phyloP scores from a whole-genome alignment of 2,888 invertebrate species.

The Thalpophila matura region DNA sequence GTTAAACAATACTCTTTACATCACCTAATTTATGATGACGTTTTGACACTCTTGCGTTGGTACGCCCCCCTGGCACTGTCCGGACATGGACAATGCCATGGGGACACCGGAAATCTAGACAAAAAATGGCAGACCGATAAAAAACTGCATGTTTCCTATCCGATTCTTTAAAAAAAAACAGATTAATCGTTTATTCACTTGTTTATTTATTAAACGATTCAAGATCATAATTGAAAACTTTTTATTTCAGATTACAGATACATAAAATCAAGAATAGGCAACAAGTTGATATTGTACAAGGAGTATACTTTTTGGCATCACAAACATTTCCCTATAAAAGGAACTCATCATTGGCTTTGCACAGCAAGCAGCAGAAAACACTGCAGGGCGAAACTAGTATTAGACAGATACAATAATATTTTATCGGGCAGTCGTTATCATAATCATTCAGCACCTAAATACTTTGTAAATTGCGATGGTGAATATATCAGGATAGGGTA shows the following conservation, averaged over 20 bases:
- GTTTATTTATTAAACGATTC: too few species aligned
- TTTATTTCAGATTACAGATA: conserved; percentile 23
- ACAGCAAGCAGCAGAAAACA: conserved; percentile 21
- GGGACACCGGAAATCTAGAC: too few species aligned
- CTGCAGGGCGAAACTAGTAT: conserved; percentile 21
- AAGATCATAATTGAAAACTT: background rate
- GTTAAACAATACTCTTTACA: too few species aligned
- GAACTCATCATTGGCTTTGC: conserved; percentile 35
- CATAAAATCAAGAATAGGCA: conserved; percentile 31
- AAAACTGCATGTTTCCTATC: too few species aligned
- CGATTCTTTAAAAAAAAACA: too few species aligned
- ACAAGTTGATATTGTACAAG: conserved; percentile 15
- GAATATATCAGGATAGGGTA: conserved; percentile 13
- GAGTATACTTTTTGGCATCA: conserved; percentile 27
- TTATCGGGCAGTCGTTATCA: background rate
- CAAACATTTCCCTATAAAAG: conserved; percentile 19
- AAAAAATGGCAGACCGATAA: too few species aligned
- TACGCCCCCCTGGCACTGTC: too few species aligned
- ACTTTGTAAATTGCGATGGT: conserved; percentile 5
- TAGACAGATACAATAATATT: conserved; percentile 18
- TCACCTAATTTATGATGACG: too few species aligned
- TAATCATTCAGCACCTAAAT: conserved; percentile 22
- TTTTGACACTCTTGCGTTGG: too few species aligned
- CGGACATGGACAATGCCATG: too few species aligned
- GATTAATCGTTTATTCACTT: too few species aligned